Base-by-base conservation (phyloP, 2,888 invertebrate species). In the Mycalesis mineus region DNA sequence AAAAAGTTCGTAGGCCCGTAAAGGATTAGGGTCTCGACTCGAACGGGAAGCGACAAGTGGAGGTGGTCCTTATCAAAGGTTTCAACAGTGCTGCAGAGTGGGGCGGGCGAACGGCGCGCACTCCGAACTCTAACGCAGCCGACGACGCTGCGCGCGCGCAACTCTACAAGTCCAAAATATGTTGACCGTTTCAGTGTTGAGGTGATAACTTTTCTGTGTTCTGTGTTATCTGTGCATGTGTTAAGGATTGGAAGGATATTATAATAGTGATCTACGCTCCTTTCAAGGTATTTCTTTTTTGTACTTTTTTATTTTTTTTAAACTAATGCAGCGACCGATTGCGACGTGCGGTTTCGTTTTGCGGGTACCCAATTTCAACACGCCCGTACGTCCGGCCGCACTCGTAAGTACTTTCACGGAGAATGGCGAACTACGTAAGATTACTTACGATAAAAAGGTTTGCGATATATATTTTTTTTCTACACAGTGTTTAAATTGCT, bases 61-160 rank as follows among this genome's bases (percentile, higher is more conserved):
- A 73, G 75, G 73, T 75, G 77, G 80, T 80, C 84, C 84, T 86
- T 86, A 87, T 87, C 87, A 82, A 72, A 73, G 67, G 77, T 81
- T 82, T 77, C 77, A 70, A 80, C 81, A 80, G 77, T 72, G 63
- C 54, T 54, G 51, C 68, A 77, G 79, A 80, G 85, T 83, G 85
- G 84, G 86, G 85, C 75, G 22, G 68, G 60, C 66, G 64, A 49
- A 13, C 59, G 58, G 39, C 60, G 51, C 39, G 40, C 82, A 84
- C 75, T 78, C 71, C 75, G 79, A 75, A 82, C 73, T 75, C 73
- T 68, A 77, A 78, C 77, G 78, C 77, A 79, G 75, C 68, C 69
- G 72, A 71, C 72, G 7, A 82, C 82, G 80, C 70, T 74, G 86
- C 88, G 86, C 82, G 55, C 64, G 69, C 75, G 69, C 76, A 77